These are phyloP conservation scores for Pelodytes ibericus DNA, from an alignment of 2,797 vertebrate species.

Conservation along the genomic window DNA sequence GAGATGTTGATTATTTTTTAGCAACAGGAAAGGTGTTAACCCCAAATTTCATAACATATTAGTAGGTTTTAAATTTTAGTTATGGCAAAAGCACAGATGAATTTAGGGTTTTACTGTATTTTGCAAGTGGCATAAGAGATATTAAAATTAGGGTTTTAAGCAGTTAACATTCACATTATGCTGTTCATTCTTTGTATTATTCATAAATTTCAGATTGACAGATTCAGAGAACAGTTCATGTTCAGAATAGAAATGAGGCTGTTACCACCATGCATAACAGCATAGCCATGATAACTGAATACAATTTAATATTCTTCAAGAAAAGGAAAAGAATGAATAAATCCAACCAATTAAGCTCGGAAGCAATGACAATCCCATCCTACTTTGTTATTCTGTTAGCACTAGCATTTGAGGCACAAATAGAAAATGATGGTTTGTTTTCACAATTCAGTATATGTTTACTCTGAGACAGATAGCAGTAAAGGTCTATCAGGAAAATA, in stretches of 20 bases:
- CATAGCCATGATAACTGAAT: constrained; percentile 30
- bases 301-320: constrained; percentile 33
- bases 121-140: constrained; percentile 39
- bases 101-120: constrained; percentile 29
- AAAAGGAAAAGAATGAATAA: constrained; percentile 28
- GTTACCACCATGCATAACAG: constrained; percentile 41
- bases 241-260: constrained; percentile 47
- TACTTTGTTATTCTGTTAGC: constrained; percentile 30
- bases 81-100: constrained; percentile 28
- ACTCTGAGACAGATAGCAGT: constrained; percentile 17
- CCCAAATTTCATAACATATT: constrained; percentile 15
- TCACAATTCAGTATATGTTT: constrained; percentile 21
- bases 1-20: constrained; percentile 32
- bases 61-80: constrained; percentile 34
- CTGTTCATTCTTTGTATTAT: constrained; percentile 55
- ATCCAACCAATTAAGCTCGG: constrained; percentile 32
- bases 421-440: constrained; percentile 7
- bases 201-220: constrained; percentile 53
- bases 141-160: constrained; percentile 42
- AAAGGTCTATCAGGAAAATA: constrained; percentile 21
- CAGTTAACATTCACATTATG: constrained; percentile 56
- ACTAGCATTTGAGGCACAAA: constrained; percentile 1
- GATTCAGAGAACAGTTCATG: constrained; percentile 45
- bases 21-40: constrained; percentile 37
- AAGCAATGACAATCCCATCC: constrained; percentile 8